phyloP scores from a whole-genome alignment of 2,888 invertebrate species.

The Tillus elongatus region DNA sequence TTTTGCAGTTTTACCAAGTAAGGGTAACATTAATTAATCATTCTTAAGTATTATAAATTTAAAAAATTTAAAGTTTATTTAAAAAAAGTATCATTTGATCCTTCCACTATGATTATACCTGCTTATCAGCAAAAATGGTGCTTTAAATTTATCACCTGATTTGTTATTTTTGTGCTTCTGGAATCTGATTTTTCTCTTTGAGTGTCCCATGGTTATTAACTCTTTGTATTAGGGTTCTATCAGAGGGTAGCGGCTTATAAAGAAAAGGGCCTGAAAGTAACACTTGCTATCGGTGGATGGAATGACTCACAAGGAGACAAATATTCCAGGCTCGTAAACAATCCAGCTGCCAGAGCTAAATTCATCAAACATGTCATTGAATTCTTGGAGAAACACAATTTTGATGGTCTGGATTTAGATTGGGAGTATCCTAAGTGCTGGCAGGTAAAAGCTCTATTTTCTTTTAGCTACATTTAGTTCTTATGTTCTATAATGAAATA shows the following conservation, averaged over 20 bases:
- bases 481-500: too few species aligned
- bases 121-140: too few species aligned
- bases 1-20: too few species aligned
- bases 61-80: too few species aligned
- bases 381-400: conserved; percentile 71
- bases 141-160: neutral
- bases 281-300: conserved; percentile 90
- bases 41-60: too few species aligned
- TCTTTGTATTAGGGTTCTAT: conserved; percentile 61
- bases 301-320: conserved; percentile 87
- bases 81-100: too few species aligned
- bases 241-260: conserved; percentile 73
- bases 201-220: too few species aligned
- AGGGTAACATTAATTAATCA: too few species aligned
- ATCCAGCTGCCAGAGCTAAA: conserved; percentile 57
- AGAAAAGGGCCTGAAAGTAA: conserved; percentile 71
- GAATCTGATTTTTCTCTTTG: neutral
- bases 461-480: too few species aligned
- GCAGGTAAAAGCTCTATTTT: conserved; percentile 49
- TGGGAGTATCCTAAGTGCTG: conserved; percentile 92
- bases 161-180: neutral
- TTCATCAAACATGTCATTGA: conserved; percentile 67
- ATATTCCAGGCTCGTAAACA: conserved; percentile 76
- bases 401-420: conserved; percentile 90
- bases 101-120: too few species aligned